Conservation (phyloP, 2,113 vertebrate species). For the Carassius carassius region DNA sequence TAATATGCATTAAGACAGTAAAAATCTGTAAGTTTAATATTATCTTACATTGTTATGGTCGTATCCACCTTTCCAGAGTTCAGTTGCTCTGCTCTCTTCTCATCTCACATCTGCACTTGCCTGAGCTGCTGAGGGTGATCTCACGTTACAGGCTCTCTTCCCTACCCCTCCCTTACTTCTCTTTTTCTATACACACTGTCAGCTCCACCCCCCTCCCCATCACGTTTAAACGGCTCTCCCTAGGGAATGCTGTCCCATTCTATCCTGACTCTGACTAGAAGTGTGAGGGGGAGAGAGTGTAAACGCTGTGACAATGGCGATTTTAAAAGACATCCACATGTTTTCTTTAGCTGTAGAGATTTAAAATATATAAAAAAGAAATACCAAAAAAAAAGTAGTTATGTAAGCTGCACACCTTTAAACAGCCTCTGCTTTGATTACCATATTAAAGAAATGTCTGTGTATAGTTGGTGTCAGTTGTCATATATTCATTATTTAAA, state of each 20-base stretch:
- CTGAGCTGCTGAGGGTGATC: slow-evolving; percentile 69
- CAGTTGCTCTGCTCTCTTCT: slow-evolving; percentile 47
- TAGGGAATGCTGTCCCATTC: slow-evolving; percentile 64
- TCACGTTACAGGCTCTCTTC: slow-evolving; percentile 63
- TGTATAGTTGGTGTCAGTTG: too few relatives aligned
- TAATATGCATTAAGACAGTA: slow-evolving; percentile 27
- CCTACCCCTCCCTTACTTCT: slow-evolving; percentile 55
- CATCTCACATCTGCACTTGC: slow-evolving; percentile 66
- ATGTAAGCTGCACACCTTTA: background rate
- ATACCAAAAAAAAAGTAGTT: background rate
- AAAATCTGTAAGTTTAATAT: slow-evolving; percentile 61
- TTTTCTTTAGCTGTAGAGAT: background rate
- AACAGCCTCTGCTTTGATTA: background rate
- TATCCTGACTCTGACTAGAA: slow-evolving; percentile 51
- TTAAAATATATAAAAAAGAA: background rate
- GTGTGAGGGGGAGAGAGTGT: background rate
- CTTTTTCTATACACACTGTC: slow-evolving; percentile 53
- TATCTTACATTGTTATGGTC: slow-evolving; percentile 53
- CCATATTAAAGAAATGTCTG: too few relatives aligned
- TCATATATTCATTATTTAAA: too few relatives aligned
- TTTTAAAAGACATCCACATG: background rate
- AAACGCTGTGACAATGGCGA: background rate
- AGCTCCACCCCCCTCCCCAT: slow-evolving; percentile 55
- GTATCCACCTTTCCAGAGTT: slow-evolving; percentile 55
- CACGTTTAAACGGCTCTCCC: slow-evolving; percentile 64